Evolutionary conservation across 2,888 invertebrate genomes (phyloP), one percentile per base, ranked within the genome.

Genomic region (Morinoia aosen): DNA sequence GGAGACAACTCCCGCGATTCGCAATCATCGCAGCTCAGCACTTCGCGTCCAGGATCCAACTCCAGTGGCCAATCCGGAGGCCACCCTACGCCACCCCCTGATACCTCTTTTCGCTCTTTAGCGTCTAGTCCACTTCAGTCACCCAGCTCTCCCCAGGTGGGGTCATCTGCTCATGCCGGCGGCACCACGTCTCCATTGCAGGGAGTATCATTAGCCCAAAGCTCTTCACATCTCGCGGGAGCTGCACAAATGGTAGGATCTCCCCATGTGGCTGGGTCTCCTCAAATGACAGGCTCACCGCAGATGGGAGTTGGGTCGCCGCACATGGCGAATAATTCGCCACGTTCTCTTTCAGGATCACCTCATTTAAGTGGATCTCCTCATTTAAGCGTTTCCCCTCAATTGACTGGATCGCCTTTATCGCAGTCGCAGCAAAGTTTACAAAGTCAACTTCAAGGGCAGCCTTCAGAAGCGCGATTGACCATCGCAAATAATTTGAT

Each of bases 401-500:
- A 91, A 33, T 95, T 96, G 40, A 91, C 91, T 61, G 95, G 95
- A 33, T 95, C 96, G 33, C 96, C 95, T 58, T 88, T 88, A 57
- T 90, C 57, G 16, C 95, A 95, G 39, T 64, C 57, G 16, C 95
- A 95, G 16, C 95, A 95, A 91, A 88, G n/a, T 48, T 25, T 91
- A 48, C 88, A 58, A 39, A 91, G 76, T 94, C 95, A 91, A 56
- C 88, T 94, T 57, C 95, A 93, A 48, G 93, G 61, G 48, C 58
- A 40, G 16, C 90, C 76, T 3, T 61, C 96, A 25, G 96, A 95
- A 58, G 96, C 96, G 8, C 96, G 96, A 16, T 95, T 96, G 10
- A 96, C 96, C 25, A 96, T 96, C n/a, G 96, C 96, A 56, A 96
- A 96, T 61, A 96, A 96, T 76, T 95, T 96, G 40, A 96, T 96